These are phyloP conservation scores for Tetramorium parvispinum DNA, from an alignment of 1,140 invertebrate species.

Conservation along the genomic window DNA sequence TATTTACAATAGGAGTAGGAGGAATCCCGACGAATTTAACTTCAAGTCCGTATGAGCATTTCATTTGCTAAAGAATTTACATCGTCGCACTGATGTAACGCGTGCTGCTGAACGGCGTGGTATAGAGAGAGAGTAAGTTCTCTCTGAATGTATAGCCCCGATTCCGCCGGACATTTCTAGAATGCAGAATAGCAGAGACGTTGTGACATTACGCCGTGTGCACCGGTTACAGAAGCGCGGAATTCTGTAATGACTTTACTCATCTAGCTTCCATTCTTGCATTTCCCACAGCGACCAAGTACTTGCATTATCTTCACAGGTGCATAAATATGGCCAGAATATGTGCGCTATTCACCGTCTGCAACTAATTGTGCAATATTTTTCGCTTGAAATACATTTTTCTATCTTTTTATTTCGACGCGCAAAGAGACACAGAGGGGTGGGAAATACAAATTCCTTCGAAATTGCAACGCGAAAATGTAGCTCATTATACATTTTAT, in stretches of 20 bases:
- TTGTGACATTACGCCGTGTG: slow-evolving; percentile 63
- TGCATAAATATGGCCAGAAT: slow-evolving; percentile 53
- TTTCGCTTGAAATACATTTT: slow-evolving; percentile 45
- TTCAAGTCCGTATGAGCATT: slow-evolving; percentile 10
- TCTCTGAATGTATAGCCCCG: slow-evolving; percentile 53
- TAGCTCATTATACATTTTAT: not conserved
- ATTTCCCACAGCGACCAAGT: slow-evolving; percentile 35
- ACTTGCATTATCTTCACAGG: slow-evolving; percentile 54
- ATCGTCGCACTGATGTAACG: slow-evolving; percentile 12
- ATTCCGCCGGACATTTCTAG: slow-evolving; percentile 65
- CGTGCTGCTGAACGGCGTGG: not conserved
- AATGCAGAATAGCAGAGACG: slow-evolving; percentile 66
- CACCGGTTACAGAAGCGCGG: slow-evolving; percentile 56
- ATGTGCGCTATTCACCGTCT: slow-evolving; percentile 41
- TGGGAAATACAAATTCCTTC: slow-evolving; percentile 39
- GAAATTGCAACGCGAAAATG: slow-evolving; percentile 7
- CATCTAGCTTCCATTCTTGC: slow-evolving; percentile 70
- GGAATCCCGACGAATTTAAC: slow-evolving; percentile 11
- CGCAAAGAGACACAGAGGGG: not conserved
- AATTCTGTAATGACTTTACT: slow-evolving; percentile 76
- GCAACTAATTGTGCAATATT: slow-evolving; percentile 58
- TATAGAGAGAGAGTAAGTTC: slow-evolving; percentile 52
- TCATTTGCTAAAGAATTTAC: slow-evolving; percentile 56
- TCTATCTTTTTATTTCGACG: not conserved
- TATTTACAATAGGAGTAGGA: not conserved